Conservation (phyloP, 2,113 vertebrate genomes). For the Acrocephalus arundinaceus region DNA sequence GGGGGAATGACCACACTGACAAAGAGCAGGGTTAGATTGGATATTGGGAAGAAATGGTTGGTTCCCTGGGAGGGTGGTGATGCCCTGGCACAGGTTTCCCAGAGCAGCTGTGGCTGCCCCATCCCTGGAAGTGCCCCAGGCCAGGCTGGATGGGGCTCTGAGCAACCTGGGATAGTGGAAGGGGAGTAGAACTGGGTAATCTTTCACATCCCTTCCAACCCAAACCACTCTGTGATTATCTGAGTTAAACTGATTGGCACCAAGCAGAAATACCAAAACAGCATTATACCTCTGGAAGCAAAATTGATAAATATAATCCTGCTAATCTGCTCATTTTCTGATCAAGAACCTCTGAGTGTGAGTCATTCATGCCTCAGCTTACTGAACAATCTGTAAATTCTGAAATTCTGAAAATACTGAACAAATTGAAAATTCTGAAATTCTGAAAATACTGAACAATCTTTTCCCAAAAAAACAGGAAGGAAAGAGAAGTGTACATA, state of each 20-base stretch:
- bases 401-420: too few species aligned
- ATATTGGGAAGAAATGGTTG: rapidly evolving
- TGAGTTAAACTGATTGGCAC: background rate
- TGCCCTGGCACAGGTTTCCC: background rate
- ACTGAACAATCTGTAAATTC: background rate
- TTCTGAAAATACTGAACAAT: too few species aligned
- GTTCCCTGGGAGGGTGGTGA: rapidly evolving
- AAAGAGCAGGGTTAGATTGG: rapidly evolving
- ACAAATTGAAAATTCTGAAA: too few species aligned
- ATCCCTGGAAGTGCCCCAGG: rapidly evolving
- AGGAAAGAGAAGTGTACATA: conserved; percentile 44
- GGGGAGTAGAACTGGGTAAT: background rate
- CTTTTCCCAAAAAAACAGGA: background rate
- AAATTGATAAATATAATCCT: background rate
- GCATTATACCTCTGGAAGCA: background rate
- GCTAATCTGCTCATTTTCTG: background rate
- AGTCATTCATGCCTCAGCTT: background rate
- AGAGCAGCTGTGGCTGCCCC: background rate
- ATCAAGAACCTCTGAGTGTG: background rate
- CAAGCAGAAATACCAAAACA: background rate
- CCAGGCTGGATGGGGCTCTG: background rate
- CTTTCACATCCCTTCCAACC: background rate
- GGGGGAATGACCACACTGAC: background rate
- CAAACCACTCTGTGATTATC: background rate
- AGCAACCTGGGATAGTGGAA: background rate